phyloP scores from a whole-genome alignment of 1,140 invertebrate species.

The Drosophila mayri region DNA sequence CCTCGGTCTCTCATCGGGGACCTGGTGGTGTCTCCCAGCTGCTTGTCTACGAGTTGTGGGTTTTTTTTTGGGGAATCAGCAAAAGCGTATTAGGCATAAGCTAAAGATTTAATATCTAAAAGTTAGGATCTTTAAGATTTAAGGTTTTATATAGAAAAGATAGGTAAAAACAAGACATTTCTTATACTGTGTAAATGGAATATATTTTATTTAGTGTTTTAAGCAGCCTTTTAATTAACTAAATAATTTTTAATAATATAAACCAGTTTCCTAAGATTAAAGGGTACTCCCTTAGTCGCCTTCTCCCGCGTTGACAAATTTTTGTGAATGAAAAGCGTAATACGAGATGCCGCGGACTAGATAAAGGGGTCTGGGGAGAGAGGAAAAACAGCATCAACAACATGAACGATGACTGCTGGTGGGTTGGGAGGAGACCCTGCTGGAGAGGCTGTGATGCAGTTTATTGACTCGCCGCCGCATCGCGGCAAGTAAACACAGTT shows the following conservation, averaged over 20 bases:
- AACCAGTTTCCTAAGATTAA: neutral
- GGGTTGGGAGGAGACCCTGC: neutral
- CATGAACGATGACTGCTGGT: neutral
- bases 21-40: slow-evolving; percentile 15
- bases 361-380: neutral
- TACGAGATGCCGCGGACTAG: slow-evolving; percentile 57
- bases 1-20: neutral
- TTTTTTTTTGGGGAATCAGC: slow-evolving; percentile 38
- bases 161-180: neutral
- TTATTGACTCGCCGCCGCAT: slow-evolving; percentile 74
- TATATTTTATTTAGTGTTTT: neutral
- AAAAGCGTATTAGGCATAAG: slow-evolving; percentile 5
- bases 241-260: neutral
- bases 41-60: slow-evolving; percentile 38
- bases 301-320: slow-evolving; percentile 12
- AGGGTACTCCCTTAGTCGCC: slow-evolving; percentile 24
- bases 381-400: neutral
- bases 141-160: neutral
- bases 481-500: slow-evolving; percentile 44
- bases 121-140: neutral
- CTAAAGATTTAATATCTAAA: neutral
- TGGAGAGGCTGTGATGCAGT: slow-evolving; percentile 45
- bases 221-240: neutral
- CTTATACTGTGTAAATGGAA: neutral
- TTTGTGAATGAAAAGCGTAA: slow-evolving; percentile 82